A percentile compares a stretch with the other conserved stretches of the same genome.
These are phyloP conservation scores for Ferrisia virgata DNA, from an alignment of 2,888 invertebrate genomes.

Conservation along the genomic window DNA sequence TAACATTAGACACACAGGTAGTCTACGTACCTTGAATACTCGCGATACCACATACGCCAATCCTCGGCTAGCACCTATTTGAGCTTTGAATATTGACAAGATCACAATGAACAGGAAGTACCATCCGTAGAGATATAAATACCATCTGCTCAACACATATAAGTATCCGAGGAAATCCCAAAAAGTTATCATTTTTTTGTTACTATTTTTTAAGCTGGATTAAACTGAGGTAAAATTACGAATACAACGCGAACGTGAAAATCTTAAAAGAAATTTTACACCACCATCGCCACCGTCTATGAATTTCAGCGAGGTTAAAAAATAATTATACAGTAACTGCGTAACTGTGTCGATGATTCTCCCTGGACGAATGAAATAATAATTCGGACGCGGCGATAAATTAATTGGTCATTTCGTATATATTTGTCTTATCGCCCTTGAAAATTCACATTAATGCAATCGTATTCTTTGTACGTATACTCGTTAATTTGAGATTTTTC, in stretches of 20 bases:
- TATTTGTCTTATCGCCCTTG: constrained; percentile 30
- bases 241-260: background rate
- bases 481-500: background rate
- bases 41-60: background rate
- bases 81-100: background rate
- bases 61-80: background rate
- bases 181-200: background rate
- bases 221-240: background rate
- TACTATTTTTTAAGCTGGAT: too few species aligned
- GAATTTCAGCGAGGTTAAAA: too few species aligned
- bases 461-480: background rate
- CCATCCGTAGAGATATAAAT: background rate
- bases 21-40: background rate
- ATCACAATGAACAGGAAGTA: background rate
- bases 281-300: background rate
- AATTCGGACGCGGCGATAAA: background rate
- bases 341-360: background rate
- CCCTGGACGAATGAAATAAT: background rate
- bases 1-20: background rate
- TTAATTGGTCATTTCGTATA: background rate
- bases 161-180: background rate
- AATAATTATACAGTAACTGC: background rate
- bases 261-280: background rate
- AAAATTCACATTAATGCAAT: background rate
- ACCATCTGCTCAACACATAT: background rate